A percentile compares a stretch with the other conserved stretches of the same genome.
Conservation (phyloP, 2,888 invertebrate species). For the Andrena camellia region DNA sequence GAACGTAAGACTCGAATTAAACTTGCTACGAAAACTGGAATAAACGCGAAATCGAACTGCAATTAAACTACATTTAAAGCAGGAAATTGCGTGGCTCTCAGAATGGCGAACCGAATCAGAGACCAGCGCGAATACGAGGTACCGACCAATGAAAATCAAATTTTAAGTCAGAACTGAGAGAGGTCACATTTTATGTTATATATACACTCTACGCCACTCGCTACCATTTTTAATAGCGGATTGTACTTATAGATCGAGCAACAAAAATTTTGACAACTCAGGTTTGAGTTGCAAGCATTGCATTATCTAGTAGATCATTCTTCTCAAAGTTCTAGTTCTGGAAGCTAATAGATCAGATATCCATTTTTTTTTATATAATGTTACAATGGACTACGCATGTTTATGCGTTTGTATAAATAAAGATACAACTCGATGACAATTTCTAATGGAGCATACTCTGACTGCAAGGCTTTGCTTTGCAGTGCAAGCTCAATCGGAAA, state of each 20-base stretch:
- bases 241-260: no score
- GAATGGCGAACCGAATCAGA: constrained; percentile 13
- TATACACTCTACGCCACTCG: not conserved
- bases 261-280: no score
- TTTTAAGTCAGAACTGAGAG: not conserved
- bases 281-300: no score
- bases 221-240: not conserved
- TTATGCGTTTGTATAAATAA: not conserved
- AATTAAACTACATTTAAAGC: constrained; percentile 5
- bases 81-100: constrained; percentile 12
- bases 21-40: not conserved
- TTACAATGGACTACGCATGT: not conserved
- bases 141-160: not conserved
- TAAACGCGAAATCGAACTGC: not conserved
- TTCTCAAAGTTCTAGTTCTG: no score
- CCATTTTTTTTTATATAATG: not conserved
- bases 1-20: not conserved
- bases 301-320: no score
- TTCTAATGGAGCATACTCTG: not conserved
- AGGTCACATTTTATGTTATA: no score
- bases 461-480: no score
- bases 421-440: not conserved
- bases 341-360: no score
- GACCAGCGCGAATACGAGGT: not conserved
- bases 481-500: not conserved